These are phyloP conservation scores for Leucoptera coffeella DNA, from an alignment of 2,888 invertebrate species.

Conservation along the genomic window DNA sequence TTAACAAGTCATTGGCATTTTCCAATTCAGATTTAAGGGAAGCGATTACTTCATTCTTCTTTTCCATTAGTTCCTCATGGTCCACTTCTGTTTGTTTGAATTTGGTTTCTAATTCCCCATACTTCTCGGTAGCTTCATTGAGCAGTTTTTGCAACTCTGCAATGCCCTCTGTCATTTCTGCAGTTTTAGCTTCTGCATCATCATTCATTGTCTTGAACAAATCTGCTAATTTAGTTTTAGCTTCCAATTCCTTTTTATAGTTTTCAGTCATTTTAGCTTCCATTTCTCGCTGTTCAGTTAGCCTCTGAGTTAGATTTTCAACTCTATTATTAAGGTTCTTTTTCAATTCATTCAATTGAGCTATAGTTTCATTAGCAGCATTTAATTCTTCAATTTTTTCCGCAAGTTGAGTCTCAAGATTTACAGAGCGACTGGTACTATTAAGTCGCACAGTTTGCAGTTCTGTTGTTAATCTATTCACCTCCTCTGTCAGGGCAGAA, in stretches of 20 bases:
- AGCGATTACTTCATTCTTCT: slow-evolving; percentile 64
- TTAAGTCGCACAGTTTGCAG: slow-evolving; percentile 71
- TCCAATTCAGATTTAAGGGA: slow-evolving; percentile 72
- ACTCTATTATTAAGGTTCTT: slow-evolving; percentile 61
- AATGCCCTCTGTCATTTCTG: slow-evolving; percentile 71
- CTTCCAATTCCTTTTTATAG: slow-evolving; percentile 73
- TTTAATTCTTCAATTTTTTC: slow-evolving; percentile 76
- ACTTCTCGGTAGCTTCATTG: slow-evolving; percentile 73
- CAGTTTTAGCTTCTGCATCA: slow-evolving; percentile 70
- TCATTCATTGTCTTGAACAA: slow-evolving; percentile 77
- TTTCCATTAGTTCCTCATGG: slow-evolving; percentile 60
- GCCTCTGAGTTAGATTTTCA: slow-evolving; percentile 62
- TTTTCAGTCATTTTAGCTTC: slow-evolving; percentile 69
- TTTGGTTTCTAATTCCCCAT: slow-evolving; percentile 72
- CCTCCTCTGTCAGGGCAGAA: slow-evolving; percentile 68
- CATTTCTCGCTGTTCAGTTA: slow-evolving; percentile 68
- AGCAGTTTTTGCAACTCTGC: slow-evolving; percentile 69
- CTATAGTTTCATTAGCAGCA: slow-evolving; percentile 63
- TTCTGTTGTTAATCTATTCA: slow-evolving; percentile 72
- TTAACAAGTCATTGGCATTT: slow-evolving; percentile 77
- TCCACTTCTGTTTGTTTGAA: slow-evolving; percentile 57
- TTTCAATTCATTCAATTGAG: slow-evolving; percentile 63
- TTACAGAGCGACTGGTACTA: slow-evolving; percentile 54
- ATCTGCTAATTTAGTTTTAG: slow-evolving; percentile 78
- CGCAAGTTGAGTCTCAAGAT: slow-evolving; percentile 67